Percentiles rank a stretch among this genome's conserved stretches.
Conservation (phyloP, 2,888 invertebrate genomes). For the Dioctria linearis region DNA sequence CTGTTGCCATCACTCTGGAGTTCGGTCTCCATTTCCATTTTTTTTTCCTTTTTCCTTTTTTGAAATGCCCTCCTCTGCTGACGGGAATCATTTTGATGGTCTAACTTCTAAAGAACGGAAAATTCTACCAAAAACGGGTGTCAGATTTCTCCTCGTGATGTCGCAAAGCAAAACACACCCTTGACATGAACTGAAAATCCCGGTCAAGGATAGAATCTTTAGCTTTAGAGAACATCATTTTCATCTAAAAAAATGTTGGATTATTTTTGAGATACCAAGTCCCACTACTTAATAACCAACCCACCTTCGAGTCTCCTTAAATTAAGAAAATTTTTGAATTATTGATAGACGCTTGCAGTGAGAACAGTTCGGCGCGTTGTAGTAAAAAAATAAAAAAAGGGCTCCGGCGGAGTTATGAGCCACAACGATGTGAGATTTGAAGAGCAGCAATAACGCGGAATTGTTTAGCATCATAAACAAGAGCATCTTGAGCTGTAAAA, state of each 20-base stretch:
- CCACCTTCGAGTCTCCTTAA: neutral
- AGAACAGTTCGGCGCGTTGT: neutral
- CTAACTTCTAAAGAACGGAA: neutral
- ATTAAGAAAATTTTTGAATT: conserved; percentile 48
- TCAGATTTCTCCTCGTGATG: conserved; percentile 5
- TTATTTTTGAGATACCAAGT: neutral
- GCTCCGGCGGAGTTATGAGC: neutral
- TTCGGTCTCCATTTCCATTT: neutral
- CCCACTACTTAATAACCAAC: neutral
- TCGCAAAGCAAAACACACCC: neutral
- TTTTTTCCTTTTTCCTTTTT: neutral
- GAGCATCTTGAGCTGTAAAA: conserved; percentile 30
- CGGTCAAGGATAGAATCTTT: conserved; percentile 24
- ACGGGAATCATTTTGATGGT: neutral
- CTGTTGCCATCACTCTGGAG: neutral
- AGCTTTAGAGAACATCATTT: neutral
- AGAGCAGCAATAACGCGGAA: neutral
- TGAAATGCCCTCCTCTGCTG: neutral
- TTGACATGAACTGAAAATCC: conserved; percentile 15
- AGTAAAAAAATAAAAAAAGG: neutral
- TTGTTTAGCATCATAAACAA: conserved; percentile 36
- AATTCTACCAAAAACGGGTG: neutral
- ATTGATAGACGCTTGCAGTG: conserved; percentile 45
- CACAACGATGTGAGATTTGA: neutral
- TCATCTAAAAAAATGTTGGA: neutral